Evolutionary conservation across 2,888 invertebrate genomes (phyloP).

Genomic region (Microplitis deprimator): DNA sequence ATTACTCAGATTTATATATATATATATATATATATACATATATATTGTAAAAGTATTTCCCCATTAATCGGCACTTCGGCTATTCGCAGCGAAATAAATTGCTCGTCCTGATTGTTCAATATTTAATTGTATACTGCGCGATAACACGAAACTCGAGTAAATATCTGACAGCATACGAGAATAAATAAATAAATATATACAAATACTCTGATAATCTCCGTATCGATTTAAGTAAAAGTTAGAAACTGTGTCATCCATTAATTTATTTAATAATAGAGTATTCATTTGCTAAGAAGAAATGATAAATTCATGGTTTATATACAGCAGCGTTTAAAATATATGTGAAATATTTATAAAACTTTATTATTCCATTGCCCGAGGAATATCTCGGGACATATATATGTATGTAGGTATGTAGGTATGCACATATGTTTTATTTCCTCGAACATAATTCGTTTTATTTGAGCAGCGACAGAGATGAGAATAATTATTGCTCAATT

Average conservation of each 20-base stretch:
- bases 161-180: neutral
- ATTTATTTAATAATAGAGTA: neutral
- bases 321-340: neutral
- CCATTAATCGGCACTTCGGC: constrained; percentile 50
- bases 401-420: neutral
- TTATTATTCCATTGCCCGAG: too few relatives aligned
- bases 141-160: neutral
- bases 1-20: constrained; percentile 41
- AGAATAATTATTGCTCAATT: constrained; percentile 23
- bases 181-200: neutral
- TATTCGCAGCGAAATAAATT: neutral
- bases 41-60: constrained; percentile 60
- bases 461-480: neutral
- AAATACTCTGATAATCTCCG: neutral
- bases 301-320: neutral
- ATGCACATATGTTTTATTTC: neutral
- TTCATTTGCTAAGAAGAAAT: neutral
- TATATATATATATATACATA: constrained; percentile 40
- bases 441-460: neutral
- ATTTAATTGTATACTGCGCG: constrained; percentile 21
- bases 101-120: constrained; percentile 17
- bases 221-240: neutral
- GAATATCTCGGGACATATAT: too few relatives aligned
- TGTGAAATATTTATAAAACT: too few relatives aligned
- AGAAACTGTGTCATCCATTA: neutral